Conservation (phyloP, 2,797 vertebrate genomes). For the Helicolenus hilgendorfi region DNA sequence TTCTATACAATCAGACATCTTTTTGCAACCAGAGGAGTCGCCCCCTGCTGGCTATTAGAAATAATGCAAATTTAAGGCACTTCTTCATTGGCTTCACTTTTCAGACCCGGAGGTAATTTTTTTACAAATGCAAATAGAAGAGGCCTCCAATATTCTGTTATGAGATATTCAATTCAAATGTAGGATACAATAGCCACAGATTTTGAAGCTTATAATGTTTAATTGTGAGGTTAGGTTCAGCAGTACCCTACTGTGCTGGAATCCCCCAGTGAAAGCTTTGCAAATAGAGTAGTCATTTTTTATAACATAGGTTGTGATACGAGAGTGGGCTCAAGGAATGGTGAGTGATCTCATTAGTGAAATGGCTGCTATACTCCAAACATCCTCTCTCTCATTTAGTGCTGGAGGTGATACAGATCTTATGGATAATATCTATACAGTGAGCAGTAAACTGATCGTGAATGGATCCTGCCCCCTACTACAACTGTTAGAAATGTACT, state of each 20-base stretch:
- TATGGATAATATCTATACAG: background rate
- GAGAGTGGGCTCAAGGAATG: background rate
- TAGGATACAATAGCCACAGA: background rate
- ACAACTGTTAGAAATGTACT: background rate
- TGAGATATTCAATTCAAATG: background rate
- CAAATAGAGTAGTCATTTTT: background rate
- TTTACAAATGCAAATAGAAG: background rate
- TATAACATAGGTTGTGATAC: background rate
- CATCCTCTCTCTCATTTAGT: background rate
- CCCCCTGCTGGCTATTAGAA: no score
- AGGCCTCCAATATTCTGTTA: background rate
- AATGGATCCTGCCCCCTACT: background rate
- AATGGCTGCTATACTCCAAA: background rate
- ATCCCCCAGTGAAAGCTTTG: background rate
- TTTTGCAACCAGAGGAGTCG: no score
- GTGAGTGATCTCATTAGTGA: background rate
- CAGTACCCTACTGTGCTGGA: background rate
- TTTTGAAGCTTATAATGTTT: background rate
- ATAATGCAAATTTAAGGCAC: no score
- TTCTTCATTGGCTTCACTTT: no score
- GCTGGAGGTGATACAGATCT: background rate
- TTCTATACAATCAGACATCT: no score
- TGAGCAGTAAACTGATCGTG: background rate
- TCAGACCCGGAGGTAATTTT: no score
- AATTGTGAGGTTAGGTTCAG: background rate